These are phyloP conservation scores for Sycophaga agraensis DNA, from an alignment of 1,140 invertebrate species.

Conservation along the genomic window DNA sequence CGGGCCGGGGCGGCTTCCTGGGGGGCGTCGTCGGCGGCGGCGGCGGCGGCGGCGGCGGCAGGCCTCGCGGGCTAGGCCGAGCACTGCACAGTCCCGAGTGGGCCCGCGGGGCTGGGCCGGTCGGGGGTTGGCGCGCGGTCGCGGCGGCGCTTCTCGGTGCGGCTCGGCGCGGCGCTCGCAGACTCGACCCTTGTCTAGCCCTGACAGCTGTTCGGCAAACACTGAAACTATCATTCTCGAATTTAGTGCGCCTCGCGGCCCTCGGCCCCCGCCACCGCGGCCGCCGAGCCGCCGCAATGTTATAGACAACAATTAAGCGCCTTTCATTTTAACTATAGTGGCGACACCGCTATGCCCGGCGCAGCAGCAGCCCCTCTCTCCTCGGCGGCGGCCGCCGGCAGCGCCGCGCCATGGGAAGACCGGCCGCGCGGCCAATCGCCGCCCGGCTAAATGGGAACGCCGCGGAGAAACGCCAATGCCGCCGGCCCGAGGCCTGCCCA, in stretches of 20 bases:
- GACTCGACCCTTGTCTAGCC: slow-evolving; percentile 45
- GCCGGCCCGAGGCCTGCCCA: no score
- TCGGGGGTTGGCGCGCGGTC: no score
- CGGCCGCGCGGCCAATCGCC: not conserved
- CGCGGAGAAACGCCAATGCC: slow-evolving; percentile 54
- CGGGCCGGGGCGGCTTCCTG: no score
- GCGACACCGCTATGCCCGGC: slow-evolving; percentile 38
- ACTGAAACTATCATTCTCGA: slow-evolving; percentile 57
- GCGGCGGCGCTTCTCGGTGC: not conserved
- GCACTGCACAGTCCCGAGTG: no score
- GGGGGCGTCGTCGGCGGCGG: not conserved
- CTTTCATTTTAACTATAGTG: slow-evolving; percentile 59
- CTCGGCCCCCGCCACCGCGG: slow-evolving; percentile 6
- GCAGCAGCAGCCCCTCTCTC: not conserved
- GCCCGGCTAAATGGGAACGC: slow-evolving; percentile 52
- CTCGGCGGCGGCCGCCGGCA: not conserved
- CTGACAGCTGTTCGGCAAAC: slow-evolving; percentile 59
- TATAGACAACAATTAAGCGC: slow-evolving; percentile 55
- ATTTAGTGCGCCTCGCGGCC: slow-evolving; percentile 50
- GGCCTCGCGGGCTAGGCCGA: not conserved
- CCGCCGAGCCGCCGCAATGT: slow-evolving; percentile 35
- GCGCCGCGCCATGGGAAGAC: not conserved
- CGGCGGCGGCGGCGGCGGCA: not conserved
- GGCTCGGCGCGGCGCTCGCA: slow-evolving; percentile 15
- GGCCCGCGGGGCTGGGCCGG: no score